Evolutionary conservation across 2,113 vertebrate species (phyloP), one percentile per base, ranked within the genome.

Genomic region (Steatornis caripensis): DNA sequence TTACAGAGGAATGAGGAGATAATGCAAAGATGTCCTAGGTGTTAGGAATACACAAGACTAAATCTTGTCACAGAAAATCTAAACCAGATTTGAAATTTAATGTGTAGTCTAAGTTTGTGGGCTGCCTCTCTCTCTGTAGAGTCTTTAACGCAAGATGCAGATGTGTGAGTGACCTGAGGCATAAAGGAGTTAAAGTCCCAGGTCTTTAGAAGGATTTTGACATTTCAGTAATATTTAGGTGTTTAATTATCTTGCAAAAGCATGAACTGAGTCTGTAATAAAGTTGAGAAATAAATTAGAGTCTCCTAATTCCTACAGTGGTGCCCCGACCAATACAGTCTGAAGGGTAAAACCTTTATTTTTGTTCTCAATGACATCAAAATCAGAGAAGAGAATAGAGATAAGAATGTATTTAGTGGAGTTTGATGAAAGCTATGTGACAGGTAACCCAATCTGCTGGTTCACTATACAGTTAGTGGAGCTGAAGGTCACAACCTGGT

Each of bases 51-150:
- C 43, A 27, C 6, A 61, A 64, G 46, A 17, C 60, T 78, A 45
- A 60, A 45, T 75, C 46, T 83, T 46, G 23, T 43, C 37, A 72
- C 36, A 43, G 18, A 75, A 91, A 89, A 66, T 83, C 57, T 71
- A 79, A 89, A 75, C 12, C 37, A 32, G 30, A 71, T 15, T 74
- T 69, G 34, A 60, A 64, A 41, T 41, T 15, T 46, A 80, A 22
- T 5, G 0, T 8, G 10, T 21, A 32, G 17, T 27, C 57, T 80
- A 29, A 5, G 6, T 43, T 58, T 2, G 0, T 24, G 26, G 45
- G 12, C 49, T 94, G 12, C 26, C 11, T 57, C 18, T 69, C 18
- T 69, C 65, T 66, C 49, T 55, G 3, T 17, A 32, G 57, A 9
- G 32, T 49, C 27, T 68, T 68, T 70, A 29, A 74, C 22, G 19